Base-by-base conservation (phyloP, 2,797 vertebrate genomes). In the Alcedo quadribrachys region DNA sequence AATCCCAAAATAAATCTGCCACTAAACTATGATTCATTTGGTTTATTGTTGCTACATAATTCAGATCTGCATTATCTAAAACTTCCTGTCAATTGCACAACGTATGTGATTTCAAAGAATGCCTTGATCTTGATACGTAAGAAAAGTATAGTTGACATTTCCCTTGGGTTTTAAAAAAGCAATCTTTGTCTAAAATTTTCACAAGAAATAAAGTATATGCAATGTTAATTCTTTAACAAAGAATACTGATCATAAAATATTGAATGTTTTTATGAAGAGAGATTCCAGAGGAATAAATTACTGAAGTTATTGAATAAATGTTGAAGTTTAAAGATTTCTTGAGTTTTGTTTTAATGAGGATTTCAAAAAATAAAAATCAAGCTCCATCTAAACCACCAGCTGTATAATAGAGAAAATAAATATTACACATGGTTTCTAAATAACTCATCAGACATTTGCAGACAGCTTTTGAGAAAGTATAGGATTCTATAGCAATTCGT, bases 91-190 rank as follows among this genome's bases (percentile, higher is more conserved):
- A 89, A 3, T 74, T 87, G 46, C 28, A 48, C 16, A 60, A 65
- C 87, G 45, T 42, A 60, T 8, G 28, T 12, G 42, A 66, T 90
- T 95, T 93, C 21, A 94, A 94, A 96, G 62, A 74, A 42, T 78
- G 11, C 63, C 15, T 53, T 81, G 33, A 92, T 89, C 62, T 78
- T 73, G 18, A 89, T 61, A 66, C 48, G 35, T 24, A 85, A 32
- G 53, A 82, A 92, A 93, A 89, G 90, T 88, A 79, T 21, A 89
- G n/a, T 20, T 89, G 75, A 74, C 60, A 95, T 76, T 55, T 92
- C 20, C 7, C 9, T 88, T 79, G n/a, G 87, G 85, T 89, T 82
- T 84, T 81, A 33, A 92, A 81, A 81, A 96, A 60, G 9, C 15
- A 85, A 25, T 43, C 3, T 78, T 85, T 57, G 53, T 42, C 58